Evolutionary conservation across 2,888 invertebrate genomes (phyloP), one percentile per base, ranked within the genome.

Genomic region (Scrobipalpa costella): DNA sequence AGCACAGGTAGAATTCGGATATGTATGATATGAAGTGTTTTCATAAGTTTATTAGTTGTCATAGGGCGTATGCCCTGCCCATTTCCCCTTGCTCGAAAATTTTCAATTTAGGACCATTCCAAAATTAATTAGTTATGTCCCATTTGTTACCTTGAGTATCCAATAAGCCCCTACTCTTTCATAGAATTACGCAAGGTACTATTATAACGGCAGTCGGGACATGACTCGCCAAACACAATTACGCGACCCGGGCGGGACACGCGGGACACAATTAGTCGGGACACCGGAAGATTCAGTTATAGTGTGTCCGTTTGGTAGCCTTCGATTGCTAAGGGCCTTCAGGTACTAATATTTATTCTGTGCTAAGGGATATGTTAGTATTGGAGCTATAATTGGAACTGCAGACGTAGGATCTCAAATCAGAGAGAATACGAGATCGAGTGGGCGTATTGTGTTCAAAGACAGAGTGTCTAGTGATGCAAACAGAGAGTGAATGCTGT

Each of bases 181-280:
- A 44, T 44, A 15, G 44, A 44, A 44, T 44, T 44, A 44, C 44
- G 44, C 15, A 15, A 15, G 44, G 44, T n/a, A 44, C n/a, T 27
- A 27, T 44, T 44, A 44, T 44, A 15, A 15, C 44, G 2, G 5
- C n/a, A 15, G n/a, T 0, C 40, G 40, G 11, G 40, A 27, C 13
- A 13, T 40, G 40, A 13, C 40, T 13, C 40, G 13, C 40, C 13
- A 40, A 40, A 40, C 13, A 40, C 40, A 40, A 40, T 40, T 40
- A 15, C n/a, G 15, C n/a, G 44, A 44, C 44, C n/a, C 15, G 40
- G 27, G 11, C 27, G 27, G 50, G 50, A 27, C 50, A 27, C 19
- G 27, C 13, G 50, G 50, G 50, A 52, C 50, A 49, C 49, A 52
- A 52, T 52, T 52, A 52, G 50, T 11, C 50, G 50, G 50, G 27